Conservation (phyloP, 2,113 vertebrate genomes). For the Sinocyclocheilus anshuiensis region DNA sequence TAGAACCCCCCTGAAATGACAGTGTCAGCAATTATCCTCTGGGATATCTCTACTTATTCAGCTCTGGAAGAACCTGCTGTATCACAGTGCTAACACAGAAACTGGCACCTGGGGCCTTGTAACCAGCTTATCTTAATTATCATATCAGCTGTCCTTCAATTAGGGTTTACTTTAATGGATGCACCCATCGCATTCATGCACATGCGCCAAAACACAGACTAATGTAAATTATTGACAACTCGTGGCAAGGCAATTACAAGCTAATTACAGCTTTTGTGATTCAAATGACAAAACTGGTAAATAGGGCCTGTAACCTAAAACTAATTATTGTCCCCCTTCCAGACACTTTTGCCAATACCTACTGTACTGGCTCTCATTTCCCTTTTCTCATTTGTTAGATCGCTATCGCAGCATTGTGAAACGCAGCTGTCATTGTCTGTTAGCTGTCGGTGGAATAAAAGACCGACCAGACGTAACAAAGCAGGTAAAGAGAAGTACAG, state of each 20-base stretch:
- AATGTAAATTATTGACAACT: slow-evolving; percentile 68
- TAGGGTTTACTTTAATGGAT: slow-evolving; percentile 55
- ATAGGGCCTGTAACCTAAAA: slow-evolving; percentile 52
- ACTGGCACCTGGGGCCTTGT: slow-evolving; percentile 62
- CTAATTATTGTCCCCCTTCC: slow-evolving; percentile 41
- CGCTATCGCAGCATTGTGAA: background rate
- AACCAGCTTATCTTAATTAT: slow-evolving; percentile 66
- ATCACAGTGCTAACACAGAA: slow-evolving; percentile 61
- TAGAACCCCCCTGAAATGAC: background rate
- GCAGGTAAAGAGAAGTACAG: background rate
- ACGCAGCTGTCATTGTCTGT: background rate
- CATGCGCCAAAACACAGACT: slow-evolving; percentile 52
- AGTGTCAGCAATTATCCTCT: background rate
- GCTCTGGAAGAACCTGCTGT: slow-evolving; percentile 61
- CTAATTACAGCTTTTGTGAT: slow-evolving; percentile 60
- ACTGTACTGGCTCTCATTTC: slow-evolving; percentile 37
- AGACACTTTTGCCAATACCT: background rate
- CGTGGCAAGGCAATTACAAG: slow-evolving; percentile 57
- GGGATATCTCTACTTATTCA: background rate
- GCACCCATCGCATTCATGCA: slow-evolving; percentile 49
- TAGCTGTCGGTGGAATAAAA: background rate
- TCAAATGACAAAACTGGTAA: slow-evolving; percentile 58
- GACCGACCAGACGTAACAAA: background rate
- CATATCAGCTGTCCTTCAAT: slow-evolving; percentile 67
- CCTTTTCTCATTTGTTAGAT: slow-evolving; percentile 31